Evolutionary conservation across 2,797 vertebrate species (phyloP).

Genomic region (Clamator glandarius): DNA sequence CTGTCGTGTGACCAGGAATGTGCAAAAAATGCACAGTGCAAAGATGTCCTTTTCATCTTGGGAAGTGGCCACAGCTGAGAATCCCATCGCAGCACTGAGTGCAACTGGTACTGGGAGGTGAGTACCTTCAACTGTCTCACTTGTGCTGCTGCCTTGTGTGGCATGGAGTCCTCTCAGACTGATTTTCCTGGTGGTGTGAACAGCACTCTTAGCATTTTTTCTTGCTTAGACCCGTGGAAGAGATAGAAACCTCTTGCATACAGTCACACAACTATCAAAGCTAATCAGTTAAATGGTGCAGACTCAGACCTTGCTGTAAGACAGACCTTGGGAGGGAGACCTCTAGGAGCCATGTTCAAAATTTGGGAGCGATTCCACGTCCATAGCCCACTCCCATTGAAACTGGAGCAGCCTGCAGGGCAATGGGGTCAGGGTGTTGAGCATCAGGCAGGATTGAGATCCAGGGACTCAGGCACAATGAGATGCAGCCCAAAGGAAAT

Average conservation of each 20-base stretch:
- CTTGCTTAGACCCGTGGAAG: neutral
- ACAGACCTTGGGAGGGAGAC: neutral
- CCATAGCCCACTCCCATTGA: rapidly evolving
- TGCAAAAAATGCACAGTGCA: neutral
- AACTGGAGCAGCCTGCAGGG: neutral
- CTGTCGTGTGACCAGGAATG: slow-evolving; percentile 8
- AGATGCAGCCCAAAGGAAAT: neutral
- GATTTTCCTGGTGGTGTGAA: rapidly evolving
- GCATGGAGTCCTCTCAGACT: rapidly evolving
- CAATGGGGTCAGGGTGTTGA: neutral
- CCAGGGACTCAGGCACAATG: neutral
- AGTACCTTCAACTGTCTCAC: neutral
- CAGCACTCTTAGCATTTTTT: neutral
- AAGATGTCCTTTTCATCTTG: neutral
- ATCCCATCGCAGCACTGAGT: rapidly evolving
- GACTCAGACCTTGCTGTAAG: neutral
- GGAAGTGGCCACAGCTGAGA: neutral
- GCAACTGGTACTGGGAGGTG: neutral
- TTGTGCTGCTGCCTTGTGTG: neutral
- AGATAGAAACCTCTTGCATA: neutral
- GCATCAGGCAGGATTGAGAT: neutral
- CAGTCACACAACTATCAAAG: neutral
- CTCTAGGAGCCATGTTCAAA: neutral
- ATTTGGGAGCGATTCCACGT: neutral
- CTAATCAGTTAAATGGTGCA: neutral